These are phyloP conservation scores for Drosophila paulistorum DNA, from an alignment of 1,140 invertebrate species.

Conservation along the genomic window DNA sequence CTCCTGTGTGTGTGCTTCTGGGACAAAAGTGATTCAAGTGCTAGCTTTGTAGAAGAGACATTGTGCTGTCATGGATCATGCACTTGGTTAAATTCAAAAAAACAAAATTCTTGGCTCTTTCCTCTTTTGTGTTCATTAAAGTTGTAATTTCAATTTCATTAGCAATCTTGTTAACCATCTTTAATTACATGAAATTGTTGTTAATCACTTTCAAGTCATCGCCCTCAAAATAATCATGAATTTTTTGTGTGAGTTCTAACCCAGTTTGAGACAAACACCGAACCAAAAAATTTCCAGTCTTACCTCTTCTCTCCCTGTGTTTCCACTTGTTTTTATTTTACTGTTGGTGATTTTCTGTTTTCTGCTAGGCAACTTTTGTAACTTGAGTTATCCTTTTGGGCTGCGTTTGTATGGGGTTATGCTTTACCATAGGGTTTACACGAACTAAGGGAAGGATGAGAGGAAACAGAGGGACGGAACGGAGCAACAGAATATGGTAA, in stretches of 20 bases:
- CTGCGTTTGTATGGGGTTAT: constrained; percentile 38
- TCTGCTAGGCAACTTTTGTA: constrained; percentile 39
- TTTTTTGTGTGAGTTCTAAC: constrained; percentile 67
- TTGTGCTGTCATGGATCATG: constrained; percentile 79
- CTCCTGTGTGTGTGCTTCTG: constrained; percentile 7
- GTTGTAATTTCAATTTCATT: constrained; percentile 46
- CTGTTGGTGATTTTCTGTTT: constrained; percentile 14
- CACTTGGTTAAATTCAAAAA: constrained; percentile 75
- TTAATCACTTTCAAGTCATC: constrained; percentile 13
- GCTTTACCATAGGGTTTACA: constrained; percentile 45
- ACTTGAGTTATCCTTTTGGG: constrained; percentile 42
- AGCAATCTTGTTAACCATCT: constrained; percentile 36
- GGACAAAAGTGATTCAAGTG: constrained; percentile 17
- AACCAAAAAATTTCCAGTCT: constrained; percentile 59
- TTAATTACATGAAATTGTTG: constrained; percentile 67
- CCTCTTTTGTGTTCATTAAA: constrained; percentile 44
- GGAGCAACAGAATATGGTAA: constrained; percentile 72
- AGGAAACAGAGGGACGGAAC: not conserved
- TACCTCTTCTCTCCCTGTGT: not conserved
- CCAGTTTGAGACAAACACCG: constrained; percentile 49
- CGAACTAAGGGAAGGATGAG: constrained; percentile 11
- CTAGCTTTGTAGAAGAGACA: constrained; percentile 70
- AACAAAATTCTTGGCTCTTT: constrained; percentile 45
- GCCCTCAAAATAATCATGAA: constrained; percentile 60
- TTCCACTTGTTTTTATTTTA: constrained; percentile 1